phyloP scores from a whole-genome alignment of 2,797 vertebrate genomes.

The Trichosurus vulpecula region DNA sequence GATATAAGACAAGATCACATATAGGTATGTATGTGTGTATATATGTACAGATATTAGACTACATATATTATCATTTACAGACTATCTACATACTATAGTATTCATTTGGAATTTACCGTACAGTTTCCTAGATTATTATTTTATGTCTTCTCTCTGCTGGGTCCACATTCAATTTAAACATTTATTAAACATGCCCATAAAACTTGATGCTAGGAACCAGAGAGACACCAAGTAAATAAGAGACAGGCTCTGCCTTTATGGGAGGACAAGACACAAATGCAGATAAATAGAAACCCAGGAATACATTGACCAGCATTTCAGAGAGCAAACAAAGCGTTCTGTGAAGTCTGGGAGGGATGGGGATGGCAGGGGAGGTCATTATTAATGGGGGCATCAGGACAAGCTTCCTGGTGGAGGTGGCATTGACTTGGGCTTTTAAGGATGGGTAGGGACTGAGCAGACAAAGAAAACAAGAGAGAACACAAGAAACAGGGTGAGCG shows the following conservation, averaged over 20 bases:
- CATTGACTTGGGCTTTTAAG: background rate
- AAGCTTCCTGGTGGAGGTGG: background rate
- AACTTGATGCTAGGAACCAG: background rate
- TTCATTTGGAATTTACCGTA: background rate
- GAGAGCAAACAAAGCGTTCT: background rate
- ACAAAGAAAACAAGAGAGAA: background rate
- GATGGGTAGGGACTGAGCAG: background rate
- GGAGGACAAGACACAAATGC: background rate
- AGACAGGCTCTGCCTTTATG: background rate
- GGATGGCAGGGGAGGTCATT: background rate
- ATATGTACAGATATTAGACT: background rate
- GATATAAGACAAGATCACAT: too few species aligned
- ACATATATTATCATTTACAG: background rate
- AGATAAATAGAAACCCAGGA: background rate
- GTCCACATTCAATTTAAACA: background rate
- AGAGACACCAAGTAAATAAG: background rate
- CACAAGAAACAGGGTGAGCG: background rate
- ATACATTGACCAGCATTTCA: background rate
- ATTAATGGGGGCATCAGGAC: background rate
- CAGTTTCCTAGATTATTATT: background rate
- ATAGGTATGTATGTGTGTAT: too few species aligned
- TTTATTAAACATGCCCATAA: background rate
- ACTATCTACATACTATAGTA: background rate
- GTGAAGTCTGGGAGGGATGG: background rate
- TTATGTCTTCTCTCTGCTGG: background rate